Conservation (phyloP, 2,888 invertebrate species). For the Ryuthela nishihirai region DNA sequence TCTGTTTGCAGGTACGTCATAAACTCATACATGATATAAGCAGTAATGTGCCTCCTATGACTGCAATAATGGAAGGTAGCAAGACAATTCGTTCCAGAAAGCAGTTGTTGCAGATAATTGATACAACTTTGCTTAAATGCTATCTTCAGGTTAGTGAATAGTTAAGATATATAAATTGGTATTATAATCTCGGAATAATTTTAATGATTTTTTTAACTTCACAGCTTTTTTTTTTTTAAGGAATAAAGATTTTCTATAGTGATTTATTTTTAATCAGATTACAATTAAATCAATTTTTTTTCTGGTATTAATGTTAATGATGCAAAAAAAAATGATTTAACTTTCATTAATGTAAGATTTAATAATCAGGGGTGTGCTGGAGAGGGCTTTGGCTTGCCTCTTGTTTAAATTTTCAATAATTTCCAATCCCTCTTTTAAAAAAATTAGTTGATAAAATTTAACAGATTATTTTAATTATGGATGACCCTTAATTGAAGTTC, state of each 20-base stretch:
- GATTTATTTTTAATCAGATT: too few species aligned
- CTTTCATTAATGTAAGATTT: too few species aligned
- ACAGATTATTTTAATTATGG: too few species aligned
- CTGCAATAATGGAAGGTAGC: conserved; percentile 45
- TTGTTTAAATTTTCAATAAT: too few species aligned
- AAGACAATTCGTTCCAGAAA: conserved; percentile 58
- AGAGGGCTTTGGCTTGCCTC: too few species aligned
- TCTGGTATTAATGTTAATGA: too few species aligned
- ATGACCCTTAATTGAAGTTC: too few species aligned
- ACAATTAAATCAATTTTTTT: too few species aligned
- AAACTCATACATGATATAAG: conserved; percentile 12
- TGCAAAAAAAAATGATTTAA: too few species aligned
- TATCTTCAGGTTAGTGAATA: conserved; percentile 73
- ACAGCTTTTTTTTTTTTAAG: not conserved
- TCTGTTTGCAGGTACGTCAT: conserved; percentile 17
- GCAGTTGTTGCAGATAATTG: conserved; percentile 82
- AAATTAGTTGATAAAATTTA: too few species aligned
- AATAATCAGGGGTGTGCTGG: too few species aligned
- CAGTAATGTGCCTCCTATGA: conserved; percentile 28
- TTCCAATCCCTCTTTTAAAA: too few species aligned
- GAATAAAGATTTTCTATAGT: not conserved
- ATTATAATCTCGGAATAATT: not conserved
- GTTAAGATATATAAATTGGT: not conserved
- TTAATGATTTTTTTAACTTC: not conserved
- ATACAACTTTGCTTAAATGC: conserved; percentile 94